phyloP scores from a whole-genome alignment of 30 jellyfish, hydroid and myxozoan genomes.

The Aurelia coerulea region DNA sequence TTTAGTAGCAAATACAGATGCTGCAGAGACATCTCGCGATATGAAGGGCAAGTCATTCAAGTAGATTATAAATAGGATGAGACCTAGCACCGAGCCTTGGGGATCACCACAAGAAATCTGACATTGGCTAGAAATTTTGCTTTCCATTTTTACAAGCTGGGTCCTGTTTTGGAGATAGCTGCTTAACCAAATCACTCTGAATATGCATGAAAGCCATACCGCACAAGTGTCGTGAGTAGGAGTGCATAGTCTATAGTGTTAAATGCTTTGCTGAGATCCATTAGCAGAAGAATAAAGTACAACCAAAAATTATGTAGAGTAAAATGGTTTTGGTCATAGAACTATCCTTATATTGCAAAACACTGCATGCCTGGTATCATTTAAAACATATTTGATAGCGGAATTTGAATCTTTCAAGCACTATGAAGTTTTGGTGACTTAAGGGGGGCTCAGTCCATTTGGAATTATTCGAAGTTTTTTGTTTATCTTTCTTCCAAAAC shows the following conservation, averaged over 20 bases:
- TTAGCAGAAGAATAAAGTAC: background rate
- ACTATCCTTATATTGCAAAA: too few species aligned
- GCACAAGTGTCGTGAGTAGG: background rate
- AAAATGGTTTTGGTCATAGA: too few species aligned
- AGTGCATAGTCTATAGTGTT: constrained; percentile 1
- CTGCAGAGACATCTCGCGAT: background rate
- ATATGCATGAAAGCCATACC: background rate
- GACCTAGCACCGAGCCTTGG: constrained; percentile 37
- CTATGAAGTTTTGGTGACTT: too few species aligned
- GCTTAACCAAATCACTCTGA: background rate
- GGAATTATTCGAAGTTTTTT: too few species aligned
- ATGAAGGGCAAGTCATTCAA: background rate
- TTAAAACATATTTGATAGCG: too few species aligned
- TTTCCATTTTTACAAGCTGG: background rate
- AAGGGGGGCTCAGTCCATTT: too few species aligned
- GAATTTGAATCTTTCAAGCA: too few species aligned
- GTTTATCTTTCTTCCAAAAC: too few species aligned
- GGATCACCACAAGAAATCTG: constrained; percentile 25
- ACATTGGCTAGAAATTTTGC: background rate
- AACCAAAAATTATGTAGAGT: too few species aligned
- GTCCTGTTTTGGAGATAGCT: background rate
- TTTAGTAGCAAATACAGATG: background rate
- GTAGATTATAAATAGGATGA: constrained; percentile 21
- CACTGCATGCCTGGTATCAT: too few species aligned
- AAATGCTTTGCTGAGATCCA: constrained; percentile 9